These are phyloP conservation scores for Exephanes ischioxanthus DNA, from an alignment of 2,888 invertebrate species.

Conservation along the genomic window DNA sequence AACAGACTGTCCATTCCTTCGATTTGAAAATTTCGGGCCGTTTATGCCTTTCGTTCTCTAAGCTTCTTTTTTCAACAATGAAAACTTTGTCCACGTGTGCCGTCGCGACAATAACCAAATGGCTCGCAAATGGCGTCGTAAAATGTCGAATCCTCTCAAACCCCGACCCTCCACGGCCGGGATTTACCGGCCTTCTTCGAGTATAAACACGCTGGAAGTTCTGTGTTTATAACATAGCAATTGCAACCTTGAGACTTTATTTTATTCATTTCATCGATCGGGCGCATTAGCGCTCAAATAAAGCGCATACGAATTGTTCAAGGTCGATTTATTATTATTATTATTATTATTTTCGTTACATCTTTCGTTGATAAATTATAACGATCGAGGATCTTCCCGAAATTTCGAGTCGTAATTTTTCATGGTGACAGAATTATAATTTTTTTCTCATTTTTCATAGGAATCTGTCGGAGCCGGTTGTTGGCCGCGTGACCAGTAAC, in stretches of 20 bases:
- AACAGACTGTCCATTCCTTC: background rate
- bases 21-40: background rate
- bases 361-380: background rate
- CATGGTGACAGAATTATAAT: background rate
- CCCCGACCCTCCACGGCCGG: background rate
- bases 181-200: background rate
- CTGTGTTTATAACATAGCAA: background rate
- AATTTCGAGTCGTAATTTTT: background rate
- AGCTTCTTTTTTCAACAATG: background rate
- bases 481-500: slow-evolving; percentile 96
- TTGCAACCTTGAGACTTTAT: too few species aligned
- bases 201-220: background rate
- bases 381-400: background rate
- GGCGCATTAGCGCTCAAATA: too few species aligned
- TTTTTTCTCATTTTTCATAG: slow-evolving; percentile 78
- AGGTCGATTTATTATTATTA: too few species aligned
- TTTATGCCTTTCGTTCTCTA: background rate
- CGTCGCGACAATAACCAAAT: background rate
- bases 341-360: too few species aligned
- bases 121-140: slow-evolving; percentile 2
- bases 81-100: background rate
- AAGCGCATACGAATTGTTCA: too few species aligned
- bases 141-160: background rate
- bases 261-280: too few species aligned
- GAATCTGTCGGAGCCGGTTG: slow-evolving; percentile 93